Base-by-base conservation (phyloP, 2,888 invertebrate species). In the Hermaeophaga mercurialis region DNA sequence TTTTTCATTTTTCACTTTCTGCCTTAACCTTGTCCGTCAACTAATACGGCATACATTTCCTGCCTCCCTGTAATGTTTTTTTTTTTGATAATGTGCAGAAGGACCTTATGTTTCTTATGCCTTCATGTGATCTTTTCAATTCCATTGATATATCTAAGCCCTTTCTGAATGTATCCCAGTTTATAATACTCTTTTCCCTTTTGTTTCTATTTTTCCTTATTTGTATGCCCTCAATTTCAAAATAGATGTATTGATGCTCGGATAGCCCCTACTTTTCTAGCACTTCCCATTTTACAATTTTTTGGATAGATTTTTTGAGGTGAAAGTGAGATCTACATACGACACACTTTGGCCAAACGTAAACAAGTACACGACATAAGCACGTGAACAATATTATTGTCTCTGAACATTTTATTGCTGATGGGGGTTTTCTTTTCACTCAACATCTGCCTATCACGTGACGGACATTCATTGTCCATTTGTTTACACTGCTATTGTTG, bases 221-320 rank as follows among this genome's bases (percentile, higher is more conserved):
- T n/a, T n/a, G n/a, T n/a, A n/a, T n/a, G n/a, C n/a, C n/a, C n/a
- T n/a, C n/a, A n/a, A n/a, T n/a, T n/a, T 53, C 26, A 8, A 34
- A 44, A 11, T 36, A 31, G 14, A 44, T 44, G 8, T 43, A 46
- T 22, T 38, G 19, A 28, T 46, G 36, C 6, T 46, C 26, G 6
- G 45, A 36, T 15, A 36, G 36, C 11, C 24, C 31, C 11, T 54
- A 24, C 14, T 26, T 15, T 9, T 46, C 45, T 5, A 54, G 26
- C 9, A 54, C 46, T 14, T 45, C 31, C 54, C 54, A 54, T 46
- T 28, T n/a, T 14, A 17, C 15, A 43, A 31, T 31, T 33, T 52
- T 14, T 18, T 34, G 15, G 52, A 26, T 9, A 43, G 22, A 8
- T 46, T 34, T 26, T 1, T 38, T 9, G 46, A 34, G 17, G 54